phyloP scores from a whole-genome alignment of 2,888 invertebrate species.

The Drosophila borborema region DNA sequence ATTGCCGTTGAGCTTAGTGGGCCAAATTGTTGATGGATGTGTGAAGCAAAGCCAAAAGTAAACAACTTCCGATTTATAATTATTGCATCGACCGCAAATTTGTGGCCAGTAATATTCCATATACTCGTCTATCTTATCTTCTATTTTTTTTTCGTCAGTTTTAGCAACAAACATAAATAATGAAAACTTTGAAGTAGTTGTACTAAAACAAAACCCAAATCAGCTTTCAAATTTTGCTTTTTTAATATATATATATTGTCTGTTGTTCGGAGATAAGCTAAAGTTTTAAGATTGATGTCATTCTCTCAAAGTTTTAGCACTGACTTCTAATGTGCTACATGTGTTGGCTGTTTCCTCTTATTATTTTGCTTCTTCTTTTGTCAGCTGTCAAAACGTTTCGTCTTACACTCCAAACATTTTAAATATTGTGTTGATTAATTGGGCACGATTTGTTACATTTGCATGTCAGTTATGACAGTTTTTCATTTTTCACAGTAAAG shows the following conservation, averaged over 20 bases:
- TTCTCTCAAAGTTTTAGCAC: conserved; percentile 24
- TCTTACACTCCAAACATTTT: conserved; percentile 32
- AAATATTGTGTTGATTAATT: conserved; percentile 48
- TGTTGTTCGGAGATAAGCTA: conserved; percentile 42
- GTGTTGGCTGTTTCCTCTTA: conserved; percentile 14
- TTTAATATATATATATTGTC: conserved; percentile 17
- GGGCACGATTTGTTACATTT: conserved; percentile 49
- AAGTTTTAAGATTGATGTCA: conserved; percentile 60
- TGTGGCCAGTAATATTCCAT: conserved; percentile 42
- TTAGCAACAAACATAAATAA: conserved; percentile 1
- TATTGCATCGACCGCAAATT: conserved; percentile 47
- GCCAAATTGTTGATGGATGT: conserved; percentile 58
- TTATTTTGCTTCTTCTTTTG: background rate
- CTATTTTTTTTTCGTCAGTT: conserved; percentile 40
- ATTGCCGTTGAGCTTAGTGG: conserved; percentile 44
- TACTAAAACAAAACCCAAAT: conserved; percentile 11
- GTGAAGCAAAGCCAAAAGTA: conserved; percentile 51
- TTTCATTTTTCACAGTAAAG: conserved; percentile 8
- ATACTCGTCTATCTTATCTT: conserved; percentile 50
- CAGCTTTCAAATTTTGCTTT: conserved; percentile 16
- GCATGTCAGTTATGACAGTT: conserved; percentile 54
- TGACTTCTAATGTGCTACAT: conserved; percentile 25
- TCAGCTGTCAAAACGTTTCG: conserved; percentile 45
- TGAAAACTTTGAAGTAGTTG: conserved; percentile 4
- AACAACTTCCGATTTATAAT: conserved; percentile 67